A percentile compares a stretch with the other conserved stretches of the same genome.
These are phyloP conservation scores for Trididemnum nubilum DNA, from an alignment of 23 tunicate species.

Conservation along the genomic window DNA sequence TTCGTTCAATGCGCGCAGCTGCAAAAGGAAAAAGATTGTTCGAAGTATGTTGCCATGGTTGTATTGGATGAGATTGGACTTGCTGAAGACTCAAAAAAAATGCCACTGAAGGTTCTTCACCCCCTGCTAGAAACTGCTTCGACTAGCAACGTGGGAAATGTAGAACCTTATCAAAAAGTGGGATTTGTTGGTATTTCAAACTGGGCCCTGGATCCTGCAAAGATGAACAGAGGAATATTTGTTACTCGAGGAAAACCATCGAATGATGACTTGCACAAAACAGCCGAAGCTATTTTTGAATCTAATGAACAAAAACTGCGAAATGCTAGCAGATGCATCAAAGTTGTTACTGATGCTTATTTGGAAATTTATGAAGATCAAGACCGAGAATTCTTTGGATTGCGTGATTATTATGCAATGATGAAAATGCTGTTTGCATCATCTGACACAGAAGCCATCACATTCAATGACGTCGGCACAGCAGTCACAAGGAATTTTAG, in stretches of 20 bases:
- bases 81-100: conserved; percentile 78
- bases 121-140: conserved; percentile 69
- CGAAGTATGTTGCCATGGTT: conserved; percentile 53
- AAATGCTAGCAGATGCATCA: conserved; percentile 1
- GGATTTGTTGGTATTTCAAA: conserved; percentile 93
- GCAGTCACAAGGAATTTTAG: conserved; percentile 70
- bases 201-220: conserved; percentile 94
- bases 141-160: conserved; percentile 8
- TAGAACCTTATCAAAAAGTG: conserved; percentile 35
- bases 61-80: conserved; percentile 80
- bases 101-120: conserved; percentile 73
- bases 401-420: conserved; percentile 76
- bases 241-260: conserved; percentile 79
- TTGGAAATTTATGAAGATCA: conserved; percentile 51
- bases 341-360: conserved; percentile 54
- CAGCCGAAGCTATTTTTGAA: conserved; percentile 76
- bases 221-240: conserved; percentile 90
- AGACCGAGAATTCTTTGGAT: conserved; percentile 71
- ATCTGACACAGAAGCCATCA: conserved; percentile 23
- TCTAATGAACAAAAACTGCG: conserved; percentile 46
- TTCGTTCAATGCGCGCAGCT: conserved; percentile 63
- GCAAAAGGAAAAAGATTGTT: conserved; percentile 47
- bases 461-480: conserved; percentile 15
- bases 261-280: conserved; percentile 55
- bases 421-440: conserved; percentile 64